Conservation (phyloP, 2,888 invertebrate species). For the Ryuthela nishihirai region DNA sequence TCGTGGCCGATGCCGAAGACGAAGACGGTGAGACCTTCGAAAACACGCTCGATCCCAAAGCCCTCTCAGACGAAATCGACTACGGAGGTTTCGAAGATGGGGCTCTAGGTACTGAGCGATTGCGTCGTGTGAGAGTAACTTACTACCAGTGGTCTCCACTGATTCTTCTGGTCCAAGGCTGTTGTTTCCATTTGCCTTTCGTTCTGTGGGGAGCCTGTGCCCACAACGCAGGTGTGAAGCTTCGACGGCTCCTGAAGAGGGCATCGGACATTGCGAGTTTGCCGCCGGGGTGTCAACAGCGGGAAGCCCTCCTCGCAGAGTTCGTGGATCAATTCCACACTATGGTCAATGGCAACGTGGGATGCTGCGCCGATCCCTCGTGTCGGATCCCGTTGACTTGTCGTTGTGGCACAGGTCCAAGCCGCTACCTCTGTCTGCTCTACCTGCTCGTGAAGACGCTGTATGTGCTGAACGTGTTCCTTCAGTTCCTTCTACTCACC, state of each 20-base stretch:
- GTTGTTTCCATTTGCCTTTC: conserved; percentile 52
- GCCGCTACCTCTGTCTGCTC: conserved; percentile 46
- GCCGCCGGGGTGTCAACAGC: conserved; percentile 47
- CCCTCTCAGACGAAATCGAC: conserved; percentile 43
- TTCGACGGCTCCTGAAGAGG: conserved; percentile 46
- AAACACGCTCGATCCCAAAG: conserved; percentile 43
- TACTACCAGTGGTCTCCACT: conserved; percentile 51
- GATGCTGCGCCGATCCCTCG: conserved; percentile 44
- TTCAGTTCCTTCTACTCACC: conserved; percentile 50
- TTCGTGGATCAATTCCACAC: conserved; percentile 48
- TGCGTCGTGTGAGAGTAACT: conserved; percentile 45
- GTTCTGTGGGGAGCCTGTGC: conserved; percentile 50
- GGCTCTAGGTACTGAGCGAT: conserved; percentile 40
- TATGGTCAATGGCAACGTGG: conserved; percentile 46
- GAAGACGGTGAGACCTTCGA: conserved; percentile 33
- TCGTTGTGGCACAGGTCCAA: conserved; percentile 43
- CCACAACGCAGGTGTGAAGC: conserved; percentile 46
- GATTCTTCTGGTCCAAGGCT: conserved; percentile 49
- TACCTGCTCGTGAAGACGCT: conserved; percentile 51
- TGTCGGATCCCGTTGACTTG: conserved; percentile 41
- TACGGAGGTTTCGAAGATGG: conserved; percentile 42
- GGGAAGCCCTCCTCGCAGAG: conserved; percentile 46
- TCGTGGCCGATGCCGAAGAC: conserved; percentile 44
- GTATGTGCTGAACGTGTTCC: conserved; percentile 50
- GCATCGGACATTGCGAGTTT: conserved; percentile 46